phyloP scores from a whole-genome alignment of 2,113 vertebrate species.

The Callochromis pleurospilus region DNA sequence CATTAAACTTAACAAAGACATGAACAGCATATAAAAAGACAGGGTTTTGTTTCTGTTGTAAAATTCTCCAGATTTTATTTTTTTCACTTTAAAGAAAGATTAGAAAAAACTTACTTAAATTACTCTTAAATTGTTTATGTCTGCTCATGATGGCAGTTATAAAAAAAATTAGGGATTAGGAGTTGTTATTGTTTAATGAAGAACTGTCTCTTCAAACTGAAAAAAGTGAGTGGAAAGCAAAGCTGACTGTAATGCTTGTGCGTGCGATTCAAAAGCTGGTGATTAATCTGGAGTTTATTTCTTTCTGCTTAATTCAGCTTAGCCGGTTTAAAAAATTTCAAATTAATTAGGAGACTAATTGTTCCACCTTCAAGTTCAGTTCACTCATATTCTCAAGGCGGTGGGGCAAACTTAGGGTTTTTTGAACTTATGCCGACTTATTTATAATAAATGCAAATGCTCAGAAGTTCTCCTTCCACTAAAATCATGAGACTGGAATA shows the following conservation, averaged over 20 bases:
- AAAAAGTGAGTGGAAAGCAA: neutral
- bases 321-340: neutral
- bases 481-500: slow-evolving; percentile 43
- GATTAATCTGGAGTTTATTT: neutral
- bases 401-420: neutral
- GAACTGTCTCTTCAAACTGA: neutral
- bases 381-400: neutral
- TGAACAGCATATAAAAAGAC: neutral
- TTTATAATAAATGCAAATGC: slow-evolving; percentile 12
- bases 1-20: neutral
- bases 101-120: neutral
- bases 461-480: slow-evolving; percentile 28
- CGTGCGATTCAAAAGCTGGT: neutral
- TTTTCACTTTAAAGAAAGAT: neutral
- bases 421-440: neutral
- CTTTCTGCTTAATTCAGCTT: neutral
- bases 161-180: neutral
- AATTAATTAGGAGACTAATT: neutral
- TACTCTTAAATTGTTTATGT: neutral
- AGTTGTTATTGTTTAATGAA: neutral
- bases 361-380: neutral
- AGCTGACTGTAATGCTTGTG: neutral
- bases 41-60: neutral
- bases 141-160: neutral
- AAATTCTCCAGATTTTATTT: neutral